Percentiles rank a stretch among this genome's conserved stretches.
These are phyloP conservation scores for Agonopterix heracliana DNA, from an alignment of 2,888 invertebrate species.

Conservation along the genomic window DNA sequence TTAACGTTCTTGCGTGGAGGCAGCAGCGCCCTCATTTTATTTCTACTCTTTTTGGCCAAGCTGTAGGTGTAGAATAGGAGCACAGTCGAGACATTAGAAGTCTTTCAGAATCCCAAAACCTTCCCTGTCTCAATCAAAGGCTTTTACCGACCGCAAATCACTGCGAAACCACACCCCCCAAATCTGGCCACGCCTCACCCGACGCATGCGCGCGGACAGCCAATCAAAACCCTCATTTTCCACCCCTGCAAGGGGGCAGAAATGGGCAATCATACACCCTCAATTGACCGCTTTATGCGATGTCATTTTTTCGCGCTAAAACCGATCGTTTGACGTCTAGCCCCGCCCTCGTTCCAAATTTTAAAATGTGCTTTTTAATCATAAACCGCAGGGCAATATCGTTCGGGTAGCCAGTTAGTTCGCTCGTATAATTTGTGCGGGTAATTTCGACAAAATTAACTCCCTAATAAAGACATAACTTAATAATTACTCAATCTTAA, in stretches of 20 bases:
- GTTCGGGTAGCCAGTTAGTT: constrained; percentile 31
- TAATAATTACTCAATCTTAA: constrained; percentile 5
- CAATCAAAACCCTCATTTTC: constrained; percentile 38
- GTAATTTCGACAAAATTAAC: constrained; percentile 22
- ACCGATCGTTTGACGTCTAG: constrained; percentile 53
- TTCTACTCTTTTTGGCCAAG: too few relatives aligned
- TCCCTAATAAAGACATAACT: constrained; percentile 9
- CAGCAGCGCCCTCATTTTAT: too few relatives aligned
- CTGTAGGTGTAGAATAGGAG: not conserved
- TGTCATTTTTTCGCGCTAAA: constrained; percentile 67
- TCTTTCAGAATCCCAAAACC: constrained; percentile 14
- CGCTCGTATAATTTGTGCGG: constrained; percentile 29
- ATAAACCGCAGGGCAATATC: constrained; percentile 53
- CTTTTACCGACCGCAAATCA: constrained; percentile 69
- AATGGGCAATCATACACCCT: constrained; percentile 44
- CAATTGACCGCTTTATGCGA: constrained; percentile 62
- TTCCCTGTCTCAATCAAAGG: constrained; percentile 64
- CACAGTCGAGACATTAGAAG: not conserved
- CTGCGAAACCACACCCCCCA: constrained; percentile 64
- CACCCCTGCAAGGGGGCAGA: constrained; percentile 30
- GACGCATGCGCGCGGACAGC: constrained; percentile 52
- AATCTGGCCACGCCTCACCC: constrained; percentile 50
- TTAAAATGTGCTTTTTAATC: constrained; percentile 57
- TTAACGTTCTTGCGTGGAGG: too few relatives aligned
- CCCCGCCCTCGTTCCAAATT: constrained; percentile 54